Evolutionary conservation across 2,113 vertebrate species (phyloP).

Genomic region (Sphaerodactylus townsendi): DNA sequence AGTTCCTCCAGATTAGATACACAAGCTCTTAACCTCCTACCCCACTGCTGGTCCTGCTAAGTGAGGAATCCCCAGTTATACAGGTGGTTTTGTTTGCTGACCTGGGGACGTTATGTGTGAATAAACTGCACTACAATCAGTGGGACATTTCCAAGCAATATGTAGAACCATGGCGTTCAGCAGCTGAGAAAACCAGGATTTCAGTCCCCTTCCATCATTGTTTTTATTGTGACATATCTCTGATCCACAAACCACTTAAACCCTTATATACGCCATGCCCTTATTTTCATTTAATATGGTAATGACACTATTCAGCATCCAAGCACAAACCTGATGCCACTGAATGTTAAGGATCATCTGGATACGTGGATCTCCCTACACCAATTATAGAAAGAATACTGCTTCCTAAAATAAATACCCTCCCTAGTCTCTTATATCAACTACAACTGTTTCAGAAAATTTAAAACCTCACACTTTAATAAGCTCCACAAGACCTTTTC

Average conservation of each 20-base stretch:
- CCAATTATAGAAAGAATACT: conserved; percentile 32
- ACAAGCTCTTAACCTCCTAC: no score
- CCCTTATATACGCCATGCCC: not conserved
- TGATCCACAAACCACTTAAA: not conserved
- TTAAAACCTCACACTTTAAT: conserved; percentile 41
- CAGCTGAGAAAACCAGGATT: not conserved
- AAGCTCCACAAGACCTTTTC: conserved; percentile 59
- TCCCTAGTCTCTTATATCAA: conserved; percentile 20
- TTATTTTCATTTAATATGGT: conserved; percentile 2
- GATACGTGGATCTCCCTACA: not conserved
- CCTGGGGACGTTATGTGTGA: not conserved
- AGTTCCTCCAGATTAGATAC: no score
- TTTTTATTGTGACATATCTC: not conserved
- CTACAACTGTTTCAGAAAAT: conserved; percentile 39
- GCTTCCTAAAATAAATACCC: conserved; percentile 36
- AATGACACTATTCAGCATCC: conserved; percentile 18
- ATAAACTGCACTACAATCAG: not conserved
- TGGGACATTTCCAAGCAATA: not conserved
- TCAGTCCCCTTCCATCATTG: not conserved
- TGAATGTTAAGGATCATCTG: not conserved
- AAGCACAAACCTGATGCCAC: not conserved
- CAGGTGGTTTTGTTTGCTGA: not conserved
- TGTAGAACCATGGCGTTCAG: not conserved
- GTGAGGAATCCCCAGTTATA: not conserved
- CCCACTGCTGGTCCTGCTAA: no score